phyloP scores from a whole-genome alignment of 2,797 vertebrate genomes.

The Zalophus californianus region DNA sequence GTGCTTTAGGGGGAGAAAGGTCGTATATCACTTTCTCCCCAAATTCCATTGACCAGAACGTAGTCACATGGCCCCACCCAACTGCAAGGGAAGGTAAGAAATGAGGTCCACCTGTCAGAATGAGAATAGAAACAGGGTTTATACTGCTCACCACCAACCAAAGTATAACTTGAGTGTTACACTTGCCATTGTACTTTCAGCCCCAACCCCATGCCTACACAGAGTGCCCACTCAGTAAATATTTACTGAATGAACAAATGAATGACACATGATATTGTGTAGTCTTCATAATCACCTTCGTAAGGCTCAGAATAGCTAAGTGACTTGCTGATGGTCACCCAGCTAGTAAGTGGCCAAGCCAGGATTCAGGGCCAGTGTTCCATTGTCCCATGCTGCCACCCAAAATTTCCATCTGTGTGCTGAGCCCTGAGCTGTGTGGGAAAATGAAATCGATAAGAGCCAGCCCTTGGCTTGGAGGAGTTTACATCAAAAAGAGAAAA shows the following conservation, averaged over 20 bases:
- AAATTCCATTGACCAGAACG: neutral
- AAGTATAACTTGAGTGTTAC: neutral
- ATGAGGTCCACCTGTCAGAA: neutral
- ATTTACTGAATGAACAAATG: neutral
- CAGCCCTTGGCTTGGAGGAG: neutral
- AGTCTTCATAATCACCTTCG: neutral
- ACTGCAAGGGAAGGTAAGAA: neutral
- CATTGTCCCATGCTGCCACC: neutral
- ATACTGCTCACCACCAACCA: neutral
- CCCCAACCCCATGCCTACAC: neutral
- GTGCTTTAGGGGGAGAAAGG: neutral
- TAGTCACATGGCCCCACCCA: neutral
- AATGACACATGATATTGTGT: neutral
- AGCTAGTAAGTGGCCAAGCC: neutral
- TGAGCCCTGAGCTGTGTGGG: neutral
- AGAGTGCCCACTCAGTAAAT: neutral
- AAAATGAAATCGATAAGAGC: neutral
- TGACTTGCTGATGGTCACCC: neutral
- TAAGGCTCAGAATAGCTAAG: neutral
- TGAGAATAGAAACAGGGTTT: neutral
- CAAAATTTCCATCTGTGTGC: neutral
- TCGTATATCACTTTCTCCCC: neutral
- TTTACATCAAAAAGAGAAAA: constrained; percentile 26
- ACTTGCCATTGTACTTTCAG: neutral
- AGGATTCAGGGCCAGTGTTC: neutral